Evolutionary conservation across 23 tunicate genomes (phyloP), one percentile per base, ranked within the genome.

Genomic region (Halocynthia roretzi): DNA sequence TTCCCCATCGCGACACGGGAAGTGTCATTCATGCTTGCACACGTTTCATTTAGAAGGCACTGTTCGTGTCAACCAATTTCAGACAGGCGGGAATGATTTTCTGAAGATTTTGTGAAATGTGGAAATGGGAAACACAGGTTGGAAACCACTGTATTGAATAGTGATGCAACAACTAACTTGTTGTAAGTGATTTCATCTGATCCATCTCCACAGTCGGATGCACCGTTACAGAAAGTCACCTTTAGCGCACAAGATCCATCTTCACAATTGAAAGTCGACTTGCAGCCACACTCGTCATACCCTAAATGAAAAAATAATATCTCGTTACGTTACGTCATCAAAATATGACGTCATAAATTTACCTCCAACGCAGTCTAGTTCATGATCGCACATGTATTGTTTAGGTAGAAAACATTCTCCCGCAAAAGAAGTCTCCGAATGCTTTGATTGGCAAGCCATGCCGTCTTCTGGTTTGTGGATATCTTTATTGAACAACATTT

Each of bases 311-410:
- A n/a, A 31, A 31, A 31, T 31, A 31, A 31, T 31, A 31, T 31
- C 1, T 31, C 4, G 44, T 31, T 31, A 31, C 44, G 44, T 31
- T 31, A 31, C 44, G 44, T 31, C 44, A 31, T 31, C 4, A 31
- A 31, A 31, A 31, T 31, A 31, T 31, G 44, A 31, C 44, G 44
- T 31, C 44, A 67, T 67, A 21, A 12, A 21, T 5, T 67, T 67
- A 67, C 71, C 71, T 67, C 71, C 71, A 11, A 67, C 71, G 71
- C 71, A 67, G 40, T 67, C 71, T 48, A 67, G 22, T n/a, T 67
- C 71, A 50, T 67, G 71, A 20, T 67, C 71, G 18, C 71, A 67
- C 12, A 67, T 67, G 22, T 67, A 67, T 10, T 2, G 71, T 11
- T 20, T n/a, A 14, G 71, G 71, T 11, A 67, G 71, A n/a, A 21